phyloP scores from a whole-genome alignment of 2,888 invertebrate genomes.

The Andrena camellia region DNA sequence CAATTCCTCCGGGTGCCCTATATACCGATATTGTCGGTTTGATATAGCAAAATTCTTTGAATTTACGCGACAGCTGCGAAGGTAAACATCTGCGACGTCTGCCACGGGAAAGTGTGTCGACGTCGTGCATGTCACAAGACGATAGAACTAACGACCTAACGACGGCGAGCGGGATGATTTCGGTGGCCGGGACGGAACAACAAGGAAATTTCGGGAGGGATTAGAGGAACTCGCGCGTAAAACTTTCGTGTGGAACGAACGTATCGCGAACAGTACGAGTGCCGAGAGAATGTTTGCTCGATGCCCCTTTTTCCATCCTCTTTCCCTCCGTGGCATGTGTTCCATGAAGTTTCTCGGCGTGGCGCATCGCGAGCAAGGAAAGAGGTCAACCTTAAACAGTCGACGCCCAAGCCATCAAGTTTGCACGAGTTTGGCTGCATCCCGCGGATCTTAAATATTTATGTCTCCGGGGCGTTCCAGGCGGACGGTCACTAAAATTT shows the following conservation, averaged over 20 bases:
- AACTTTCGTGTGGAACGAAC: neutral
- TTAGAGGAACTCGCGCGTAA: constrained; percentile 30
- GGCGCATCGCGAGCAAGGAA: constrained; percentile 38
- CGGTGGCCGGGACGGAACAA: neutral
- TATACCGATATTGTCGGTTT: constrained; percentile 47
- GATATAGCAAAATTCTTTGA: constrained; percentile 51
- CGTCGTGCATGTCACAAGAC: neutral
- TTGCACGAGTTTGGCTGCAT: constrained; percentile 56
- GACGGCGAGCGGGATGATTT: neutral
- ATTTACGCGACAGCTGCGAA: constrained; percentile 57
- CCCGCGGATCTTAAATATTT: constrained; percentile 70
- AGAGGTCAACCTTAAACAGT: constrained; percentile 73
- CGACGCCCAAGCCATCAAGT: constrained; percentile 52
- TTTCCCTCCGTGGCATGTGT: neutral
- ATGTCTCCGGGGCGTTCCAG: constrained; percentile 22
- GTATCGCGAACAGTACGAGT: neutral
- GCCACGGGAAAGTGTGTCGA: constrained; percentile 46
- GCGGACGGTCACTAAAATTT: constrained; percentile 32
- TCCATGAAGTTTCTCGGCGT: constrained; percentile 30
- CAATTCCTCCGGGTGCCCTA: constrained; percentile 52
- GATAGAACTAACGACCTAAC: constrained; percentile 1
- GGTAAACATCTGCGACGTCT: constrained; percentile 47
- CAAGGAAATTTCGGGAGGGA: neutral
- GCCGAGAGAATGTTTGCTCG: neutral
- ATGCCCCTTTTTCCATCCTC: neutral